phyloP scores from a whole-genome alignment of 2,888 invertebrate species.

The Rosalia funebris region DNA sequence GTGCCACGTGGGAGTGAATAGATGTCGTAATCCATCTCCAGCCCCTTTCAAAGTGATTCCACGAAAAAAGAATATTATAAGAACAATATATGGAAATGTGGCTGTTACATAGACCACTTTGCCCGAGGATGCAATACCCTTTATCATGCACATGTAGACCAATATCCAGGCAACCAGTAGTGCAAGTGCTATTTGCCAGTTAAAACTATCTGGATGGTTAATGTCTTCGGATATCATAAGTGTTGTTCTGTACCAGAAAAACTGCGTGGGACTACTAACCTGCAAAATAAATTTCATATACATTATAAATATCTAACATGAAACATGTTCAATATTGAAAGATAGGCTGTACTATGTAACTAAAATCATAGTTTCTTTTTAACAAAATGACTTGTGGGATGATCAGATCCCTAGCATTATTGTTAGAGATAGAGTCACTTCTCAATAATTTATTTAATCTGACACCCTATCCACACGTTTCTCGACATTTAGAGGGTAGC shows the following conservation, averaged over 20 bases:
- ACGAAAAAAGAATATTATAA: constrained; percentile 95
- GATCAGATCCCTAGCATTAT: too few species aligned
- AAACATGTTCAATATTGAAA: too few species aligned
- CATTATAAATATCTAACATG: too few species aligned
- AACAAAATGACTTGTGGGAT: too few species aligned
- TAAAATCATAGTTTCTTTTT: too few species aligned
- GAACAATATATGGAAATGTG: constrained; percentile 94
- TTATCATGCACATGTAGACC: constrained; percentile 96
- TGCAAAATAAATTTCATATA: too few species aligned
- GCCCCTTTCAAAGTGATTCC: constrained; percentile 84
- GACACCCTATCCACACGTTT: too few species aligned
- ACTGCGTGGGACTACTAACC: constrained; percentile 91
- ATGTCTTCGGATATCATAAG: constrained; percentile 91
- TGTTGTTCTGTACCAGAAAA: constrained; percentile 95
- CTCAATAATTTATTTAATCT: too few species aligned
- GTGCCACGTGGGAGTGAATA: constrained; percentile 94
- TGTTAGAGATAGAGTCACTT: too few species aligned
- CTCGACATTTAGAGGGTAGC: too few species aligned
- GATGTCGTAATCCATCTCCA: constrained; percentile 83
- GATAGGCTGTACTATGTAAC: too few species aligned
- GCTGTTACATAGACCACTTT: constrained; percentile 97
- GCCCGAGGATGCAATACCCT: constrained; percentile 96
- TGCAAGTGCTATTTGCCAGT: constrained; percentile 90
- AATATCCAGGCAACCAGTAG: constrained; percentile 91
- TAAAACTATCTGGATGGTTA: constrained; percentile 85